These are phyloP conservation scores for Benitochromis conjunctus DNA, from an alignment of 2,113 vertebrate species.

Conservation along the genomic window DNA sequence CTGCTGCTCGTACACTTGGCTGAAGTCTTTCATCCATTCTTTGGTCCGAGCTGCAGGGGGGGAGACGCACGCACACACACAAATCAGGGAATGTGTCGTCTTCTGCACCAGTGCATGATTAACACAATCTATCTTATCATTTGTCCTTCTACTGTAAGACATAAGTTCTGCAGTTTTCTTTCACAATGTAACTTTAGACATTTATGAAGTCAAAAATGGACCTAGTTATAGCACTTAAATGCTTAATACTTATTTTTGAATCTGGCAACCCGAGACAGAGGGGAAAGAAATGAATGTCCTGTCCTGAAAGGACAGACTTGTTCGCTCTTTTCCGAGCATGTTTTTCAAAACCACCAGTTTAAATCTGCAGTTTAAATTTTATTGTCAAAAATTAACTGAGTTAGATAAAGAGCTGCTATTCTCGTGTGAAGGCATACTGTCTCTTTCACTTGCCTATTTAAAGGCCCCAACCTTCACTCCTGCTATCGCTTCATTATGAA, in stretches of 20 bases:
- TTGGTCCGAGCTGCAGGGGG: conserved; percentile 76
- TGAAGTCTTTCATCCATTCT: conserved; percentile 81
- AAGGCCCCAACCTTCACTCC: not conserved
- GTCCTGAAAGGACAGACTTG: not conserved
- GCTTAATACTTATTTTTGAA: not conserved
- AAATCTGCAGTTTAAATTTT: not conserved
- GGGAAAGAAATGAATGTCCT: not conserved
- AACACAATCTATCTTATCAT: not conserved
- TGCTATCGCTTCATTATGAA: conserved; percentile 9
- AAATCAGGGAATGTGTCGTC: not conserved
- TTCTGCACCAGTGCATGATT: not conserved
- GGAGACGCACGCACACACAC: not conserved
- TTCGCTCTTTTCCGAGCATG: not conserved
- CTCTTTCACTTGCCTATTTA: not conserved
- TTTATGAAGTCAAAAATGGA: not conserved
- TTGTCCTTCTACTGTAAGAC: too few species aligned
- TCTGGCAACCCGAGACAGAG: not conserved
- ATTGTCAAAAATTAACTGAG: not conserved
- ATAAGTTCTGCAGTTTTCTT: not conserved
- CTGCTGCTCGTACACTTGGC: conserved; percentile 81
- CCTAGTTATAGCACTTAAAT: not conserved
- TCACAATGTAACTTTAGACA: not conserved
- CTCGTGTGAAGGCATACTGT: not conserved
- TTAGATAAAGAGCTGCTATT: not conserved
- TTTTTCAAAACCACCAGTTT: not conserved